Base-by-base conservation (phyloP, 2,888 invertebrate species). In the Leptinotarsa peninsularis region DNA sequence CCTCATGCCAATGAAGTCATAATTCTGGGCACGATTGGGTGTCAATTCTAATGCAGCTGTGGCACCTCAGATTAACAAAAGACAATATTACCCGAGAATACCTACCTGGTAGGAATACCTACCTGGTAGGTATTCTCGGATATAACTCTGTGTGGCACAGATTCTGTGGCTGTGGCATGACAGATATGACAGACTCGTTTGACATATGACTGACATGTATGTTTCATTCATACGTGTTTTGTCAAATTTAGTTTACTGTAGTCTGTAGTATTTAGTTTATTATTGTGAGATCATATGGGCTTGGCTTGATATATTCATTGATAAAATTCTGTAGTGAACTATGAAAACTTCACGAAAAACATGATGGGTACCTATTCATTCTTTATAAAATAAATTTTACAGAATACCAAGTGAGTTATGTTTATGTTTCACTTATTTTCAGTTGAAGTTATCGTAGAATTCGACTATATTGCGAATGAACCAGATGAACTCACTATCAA, bases 361-460 rank as follows among this genome's bases (percentile, higher is more conserved):
- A 80, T 74, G 72, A 80, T 80, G 80, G 79, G 80, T 79, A 80
- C 70, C 69, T 68, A 71, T 68, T 66, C n/a, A 73, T 58, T 72
- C 43, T 27, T 33, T 49, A 5, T 54, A n/a, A 60, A 50, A 54
- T 43, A 60, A 43, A 17, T 4, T 70, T 43, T 43, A 67, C 33
- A 60, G 56, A 71, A 33, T 4, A 67, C 18, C 49, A 17, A 68
- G 70, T 49, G 49, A 67, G 63, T 56, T 50, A 63, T 66, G 54
- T 73, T 63, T 50, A 17, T 50, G 49, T 14, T n/a, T 33, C 56
- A 66, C 56, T 72, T 60, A 43, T 73, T 88, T 89, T 75, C 87
- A 93, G 93, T 93, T 86, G 94, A 95, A 87, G 96, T 95, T 85
- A 90, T 95, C 85, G 97, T 95, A 77, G 95, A 96, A 89, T 95